Conservation (phyloP, 1,140 invertebrate species). For the Nebria ingens region DNA sequence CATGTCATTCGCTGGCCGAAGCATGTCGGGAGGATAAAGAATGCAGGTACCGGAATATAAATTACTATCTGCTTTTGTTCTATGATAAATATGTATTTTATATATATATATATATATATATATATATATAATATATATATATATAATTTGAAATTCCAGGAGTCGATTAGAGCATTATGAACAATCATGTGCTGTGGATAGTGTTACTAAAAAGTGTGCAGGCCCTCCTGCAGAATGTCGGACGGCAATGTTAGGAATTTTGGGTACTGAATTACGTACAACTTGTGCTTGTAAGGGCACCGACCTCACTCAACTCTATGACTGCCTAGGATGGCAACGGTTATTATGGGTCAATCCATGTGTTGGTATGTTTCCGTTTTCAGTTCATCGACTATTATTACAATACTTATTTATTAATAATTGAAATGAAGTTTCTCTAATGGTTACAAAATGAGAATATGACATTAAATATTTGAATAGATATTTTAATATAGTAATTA, state of each 20-base stretch:
- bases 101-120: too few species aligned
- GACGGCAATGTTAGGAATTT: conserved; percentile 69
- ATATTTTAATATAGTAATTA: too few species aligned
- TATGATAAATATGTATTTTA: too few species aligned
- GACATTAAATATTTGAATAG: too few species aligned
- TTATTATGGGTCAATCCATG: conserved; percentile 87
- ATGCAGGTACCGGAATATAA: conserved; percentile 66
- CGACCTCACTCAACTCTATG: conserved; percentile 69
- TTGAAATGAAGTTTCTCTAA: background rate
- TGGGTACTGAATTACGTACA: conserved; percentile 72
- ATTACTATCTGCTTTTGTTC: conserved; percentile 3
- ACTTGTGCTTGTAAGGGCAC: conserved; percentile 76
- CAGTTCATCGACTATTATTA: background rate
- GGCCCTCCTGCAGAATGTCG: conserved; percentile 69
- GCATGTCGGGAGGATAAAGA: conserved; percentile 61
- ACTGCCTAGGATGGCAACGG: conserved; percentile 79
- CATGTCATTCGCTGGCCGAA: conserved; percentile 70
- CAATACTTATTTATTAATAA: conserved; percentile 4
- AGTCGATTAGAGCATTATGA: conserved; percentile 74
- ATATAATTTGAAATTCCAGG: conserved; percentile 36
- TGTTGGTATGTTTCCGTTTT: conserved; percentile 59
- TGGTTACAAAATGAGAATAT: background rate
- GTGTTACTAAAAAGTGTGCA: conserved; percentile 79
- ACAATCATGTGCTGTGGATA: conserved; percentile 81
- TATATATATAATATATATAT: background rate